Conservation (phyloP, 2,797 vertebrate genomes). For the Enteromius afrohamiltoni region DNA sequence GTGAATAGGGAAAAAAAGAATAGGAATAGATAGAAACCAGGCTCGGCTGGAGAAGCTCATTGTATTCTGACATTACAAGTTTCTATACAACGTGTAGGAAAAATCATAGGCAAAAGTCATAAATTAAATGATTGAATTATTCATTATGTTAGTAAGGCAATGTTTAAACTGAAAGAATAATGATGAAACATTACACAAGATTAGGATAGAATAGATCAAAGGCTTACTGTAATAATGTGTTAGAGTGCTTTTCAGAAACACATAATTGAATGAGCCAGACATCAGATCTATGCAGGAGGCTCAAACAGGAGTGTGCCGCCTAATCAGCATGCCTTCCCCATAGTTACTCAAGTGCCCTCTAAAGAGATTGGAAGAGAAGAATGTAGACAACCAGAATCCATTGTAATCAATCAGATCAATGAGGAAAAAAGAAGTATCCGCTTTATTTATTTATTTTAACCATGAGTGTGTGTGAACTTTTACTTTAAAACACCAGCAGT, state of each 20-base stretch:
- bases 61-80: neutral
- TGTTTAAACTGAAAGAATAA: slow-evolving; percentile 23
- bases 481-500: slow-evolving; percentile 23
- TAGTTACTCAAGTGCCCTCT: neutral
- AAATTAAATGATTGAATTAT: neutral
- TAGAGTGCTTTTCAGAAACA: slow-evolving; percentile 12
- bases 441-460: too few relatives aligned
- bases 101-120: neutral
- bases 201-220: slow-evolving; percentile 12
- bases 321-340: slow-evolving; percentile 24
- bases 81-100: neutral
- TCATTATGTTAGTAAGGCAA: slow-evolving; percentile 1
- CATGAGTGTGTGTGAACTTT: neutral
- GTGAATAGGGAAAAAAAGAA: too few relatives aligned
- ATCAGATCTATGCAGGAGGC: slow-evolving; percentile 15
- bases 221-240: slow-evolving; percentile 27
- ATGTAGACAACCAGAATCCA: neutral
- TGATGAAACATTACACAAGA: neutral
- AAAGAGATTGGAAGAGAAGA: slow-evolving; percentile 11
- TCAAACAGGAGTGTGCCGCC: neutral
- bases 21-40: neutral
- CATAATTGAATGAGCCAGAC: slow-evolving; percentile 22
- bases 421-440: neutral
- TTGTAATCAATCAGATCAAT: neutral
- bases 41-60: neutral